phyloP scores from a whole-genome alignment of 2,113 vertebrate species.

The Rattus norvegicus region DNA sequence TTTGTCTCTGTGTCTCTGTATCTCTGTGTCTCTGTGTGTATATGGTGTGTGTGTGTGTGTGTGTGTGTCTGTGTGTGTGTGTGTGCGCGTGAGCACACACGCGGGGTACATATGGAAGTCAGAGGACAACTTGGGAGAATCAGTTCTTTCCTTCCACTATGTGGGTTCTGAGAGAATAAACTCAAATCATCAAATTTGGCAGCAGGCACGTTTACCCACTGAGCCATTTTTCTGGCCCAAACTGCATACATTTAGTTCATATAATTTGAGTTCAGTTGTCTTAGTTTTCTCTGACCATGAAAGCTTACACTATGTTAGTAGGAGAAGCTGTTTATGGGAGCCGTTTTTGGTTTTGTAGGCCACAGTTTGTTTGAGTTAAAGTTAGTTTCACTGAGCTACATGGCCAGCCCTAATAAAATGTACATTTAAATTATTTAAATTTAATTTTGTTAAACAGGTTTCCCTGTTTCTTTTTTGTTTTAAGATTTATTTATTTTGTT shows the following conservation, averaged over 20 bases:
- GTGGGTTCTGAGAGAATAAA: not conserved
- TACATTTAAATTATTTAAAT: slow-evolving; percentile 38
- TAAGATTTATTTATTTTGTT: too few relatives aligned
- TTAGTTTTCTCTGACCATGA: slow-evolving; percentile 17
- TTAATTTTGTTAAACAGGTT: not conserved
- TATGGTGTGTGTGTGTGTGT: not conserved
- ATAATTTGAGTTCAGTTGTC: not conserved
- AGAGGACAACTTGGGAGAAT: not conserved
- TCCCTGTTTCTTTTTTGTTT: not conserved
- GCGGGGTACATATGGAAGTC: not conserved
- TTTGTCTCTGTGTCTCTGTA: not conserved
- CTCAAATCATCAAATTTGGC: not conserved
- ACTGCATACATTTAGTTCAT: not conserved
- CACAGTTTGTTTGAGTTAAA: not conserved
- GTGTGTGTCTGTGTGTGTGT: not conserved
- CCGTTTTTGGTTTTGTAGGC: not conserved
- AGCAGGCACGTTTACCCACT: not conserved
- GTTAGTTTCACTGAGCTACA: not conserved
- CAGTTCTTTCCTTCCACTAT: not conserved
- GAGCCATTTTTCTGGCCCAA: not conserved
- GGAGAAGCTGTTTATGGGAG: slow-evolving; percentile 42
- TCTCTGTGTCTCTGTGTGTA: not conserved
- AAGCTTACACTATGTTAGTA: slow-evolving; percentile 12
- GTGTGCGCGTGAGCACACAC: too few relatives aligned
- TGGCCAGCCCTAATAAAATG: not conserved